A percentile compares a stretch with the other conserved stretches of the same genome.
Evolutionary conservation across 2,797 vertebrate genomes (phyloP).

Genomic region (Darevskia nairensis): DNA sequence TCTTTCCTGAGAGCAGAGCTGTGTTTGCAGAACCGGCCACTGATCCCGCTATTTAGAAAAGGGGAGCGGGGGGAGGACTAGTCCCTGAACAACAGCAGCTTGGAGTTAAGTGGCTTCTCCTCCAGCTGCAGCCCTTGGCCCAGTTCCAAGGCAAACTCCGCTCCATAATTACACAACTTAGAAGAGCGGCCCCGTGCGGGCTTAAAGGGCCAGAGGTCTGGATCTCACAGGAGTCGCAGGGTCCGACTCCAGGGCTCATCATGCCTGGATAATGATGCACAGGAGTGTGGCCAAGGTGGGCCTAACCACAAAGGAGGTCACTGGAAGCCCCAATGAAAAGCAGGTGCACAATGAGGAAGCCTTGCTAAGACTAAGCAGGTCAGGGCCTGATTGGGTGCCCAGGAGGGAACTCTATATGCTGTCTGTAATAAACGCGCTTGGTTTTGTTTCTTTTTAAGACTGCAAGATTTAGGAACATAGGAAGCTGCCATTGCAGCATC

Average conservation of each 20-base stretch:
- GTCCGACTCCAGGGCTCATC: not conserved
- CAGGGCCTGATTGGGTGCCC: not conserved
- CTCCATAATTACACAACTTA: constrained; percentile 38
- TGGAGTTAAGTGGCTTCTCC: constrained; percentile 36
- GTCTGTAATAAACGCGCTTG: too few species aligned
- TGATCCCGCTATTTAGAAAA: not conserved
- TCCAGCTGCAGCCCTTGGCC: constrained; percentile 75
- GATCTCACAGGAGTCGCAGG: not conserved
- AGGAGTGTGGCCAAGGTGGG: too few species aligned
- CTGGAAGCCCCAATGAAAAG: not conserved
- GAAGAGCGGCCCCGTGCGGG: constrained; percentile 6
- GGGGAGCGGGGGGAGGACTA: not conserved
- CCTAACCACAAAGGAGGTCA: not conserved
- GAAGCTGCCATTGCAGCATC: too few species aligned
- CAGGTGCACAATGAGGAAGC: too few species aligned
- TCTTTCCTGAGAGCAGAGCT: constrained; percentile 12
- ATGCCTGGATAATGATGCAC: not conserved
- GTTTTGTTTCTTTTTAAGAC: too few species aligned
- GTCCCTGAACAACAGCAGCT: constrained; percentile 12
- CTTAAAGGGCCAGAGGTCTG: constrained; percentile 48
- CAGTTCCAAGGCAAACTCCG: constrained; percentile 72
- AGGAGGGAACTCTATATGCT: not conserved
- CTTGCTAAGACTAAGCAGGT: not conserved
- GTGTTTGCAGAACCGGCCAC: constrained; percentile 14
- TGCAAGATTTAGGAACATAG: too few species aligned